Evolutionary conservation across 1,140 invertebrate genomes (phyloP), one percentile per base, ranked within the genome.

Genomic region (Galendromus occidentalis): DNA sequence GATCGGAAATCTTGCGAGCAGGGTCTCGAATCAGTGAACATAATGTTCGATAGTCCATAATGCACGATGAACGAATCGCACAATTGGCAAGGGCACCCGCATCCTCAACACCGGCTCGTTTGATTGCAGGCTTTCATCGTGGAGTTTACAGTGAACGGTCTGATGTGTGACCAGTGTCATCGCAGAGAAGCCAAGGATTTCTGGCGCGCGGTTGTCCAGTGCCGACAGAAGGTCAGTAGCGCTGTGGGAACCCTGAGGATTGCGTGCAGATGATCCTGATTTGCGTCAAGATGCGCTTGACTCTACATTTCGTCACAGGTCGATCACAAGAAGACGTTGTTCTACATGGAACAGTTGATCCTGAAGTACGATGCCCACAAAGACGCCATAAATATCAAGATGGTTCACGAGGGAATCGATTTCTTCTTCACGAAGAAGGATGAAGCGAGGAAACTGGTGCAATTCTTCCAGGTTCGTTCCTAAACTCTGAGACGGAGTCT

Each of bases 91-190:
- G 20, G 12, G 29, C 12, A 12, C 33, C 12, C 64, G 91, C 2
- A 78, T 86, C 70, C 83, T 83, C 47, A 86, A 85, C 66, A 82
- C 86, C n/a, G 80, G 88, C 44, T 74, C 91, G 1, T 44, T 84
- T 95, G 71, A 39, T 39, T 39, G 4, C 91, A 95, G 77, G 82
- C 87, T 1, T 97, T 98, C 75, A 79, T 96, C 63, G 91, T 98
- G 22, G 95, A 98, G 75, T 99, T 85, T 75, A 83, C 83, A 1
- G 82, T 98, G 0, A 84, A 84, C 70, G 83, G 87, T 80, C 91
- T 95, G 73, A 94, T 98, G 87, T 99, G 96, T 77, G 86, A 91
- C 74, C 89, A 96, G 68, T 99, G 96, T 76, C 93, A 97, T 76
- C 81, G 92, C 20, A 84, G 83, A 0, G 95, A 99, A 78, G 94